Base-by-base conservation (phyloP, 2,888 invertebrate species). In the Galerucella nymphaeae region DNA sequence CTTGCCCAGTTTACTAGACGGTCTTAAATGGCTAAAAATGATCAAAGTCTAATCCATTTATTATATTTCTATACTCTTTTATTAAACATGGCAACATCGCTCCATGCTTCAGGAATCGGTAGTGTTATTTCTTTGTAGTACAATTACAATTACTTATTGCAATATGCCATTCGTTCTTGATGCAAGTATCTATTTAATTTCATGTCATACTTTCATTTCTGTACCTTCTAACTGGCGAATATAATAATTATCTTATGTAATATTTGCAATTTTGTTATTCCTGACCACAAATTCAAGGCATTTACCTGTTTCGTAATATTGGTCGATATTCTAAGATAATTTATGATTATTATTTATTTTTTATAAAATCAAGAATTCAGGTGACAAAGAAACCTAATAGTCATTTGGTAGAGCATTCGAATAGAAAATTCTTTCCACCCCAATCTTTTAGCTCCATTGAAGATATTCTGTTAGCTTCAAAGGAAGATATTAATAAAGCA, bases 181-280 rank as follows among this genome's bases (percentile, higher is more conserved):
- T 64, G 70, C 70, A 70, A 70, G 67, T 66, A 61, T 67, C 23
- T 64, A 66, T 70, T 57, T 70, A 66, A 58, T 69, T 73, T 65
- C 70, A 66, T 71, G 73, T 71, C 59, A 58, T 68, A 75, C 75
- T 75, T 75, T 75, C 75, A 71, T 72, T 75, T 75, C 70, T 71
- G 61, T 70, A 66, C 61, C 16, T 64, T 55, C 50, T 65, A 58
- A 67, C 58, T 58, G 41, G 57, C 63, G 64, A 45, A n/a, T 63
- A 63, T 70, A 70, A 70, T 70, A 64, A 70, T 42, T n/a, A 53
- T 70, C 45, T 70, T 70, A 63, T 48, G 70, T 63, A 70, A 70
- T 30, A n/a, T 48, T 30, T 50, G 38, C 11, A 55, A 63, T 63
- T 63, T 69, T 55, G 62, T 23, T 62, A 55, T 57, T 18, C 61